Evolutionary conservation across 2,113 vertebrate species (phyloP), one percentile per base, ranked within the genome.

Genomic region (Crotophaga sulcirostris): DNA sequence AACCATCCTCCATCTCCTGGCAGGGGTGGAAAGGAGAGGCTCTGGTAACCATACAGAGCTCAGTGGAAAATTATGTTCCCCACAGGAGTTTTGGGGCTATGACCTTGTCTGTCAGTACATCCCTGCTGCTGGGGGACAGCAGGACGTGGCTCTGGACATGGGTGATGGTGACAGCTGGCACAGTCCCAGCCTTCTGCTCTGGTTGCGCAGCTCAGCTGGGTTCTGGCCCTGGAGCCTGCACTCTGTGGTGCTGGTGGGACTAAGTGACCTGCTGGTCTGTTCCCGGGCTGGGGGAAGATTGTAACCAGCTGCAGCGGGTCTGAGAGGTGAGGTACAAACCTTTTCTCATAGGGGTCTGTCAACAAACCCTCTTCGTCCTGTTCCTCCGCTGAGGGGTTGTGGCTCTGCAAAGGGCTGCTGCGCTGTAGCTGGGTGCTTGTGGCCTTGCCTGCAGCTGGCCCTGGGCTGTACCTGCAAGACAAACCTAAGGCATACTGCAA

Each of bases 321-420:
- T 84, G 52, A 67, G n/a, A 42, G 28, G 11, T 28, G 45, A 34
- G 36, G 47, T 16, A 89, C 75, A 89, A 89, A 98, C 98, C 98
- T 97, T 54, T 97, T 94, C 89, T 98, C 98, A 11, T 96, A 49
- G 20, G 93, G 59, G 16, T 96, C 91, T 84, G 87, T 87, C 62
- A 93, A 81, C 49, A 92, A 84, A 47, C 47, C 75, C 66, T 93
- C 62, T 38, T 96, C 70, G 1, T 84, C 60, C 66, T 92, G 75
- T 29, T 96, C 87, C 78, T 90, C 44, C 23, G 36, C 83, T 2
- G 33, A 78, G 81, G 85, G 95, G 33, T 44, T 77, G 2, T 75
- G 89, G 86, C 76, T 93, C 69, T 90, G 83, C 55, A 77, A 1
- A 16, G 91, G 72, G 23, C 45, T 75, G 75, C 89, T 89, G 80